Percentiles rank a stretch among this genome's conserved stretches.
phyloP scores from a whole-genome alignment of 2,888 invertebrate species.

The Operophtera brumata region DNA sequence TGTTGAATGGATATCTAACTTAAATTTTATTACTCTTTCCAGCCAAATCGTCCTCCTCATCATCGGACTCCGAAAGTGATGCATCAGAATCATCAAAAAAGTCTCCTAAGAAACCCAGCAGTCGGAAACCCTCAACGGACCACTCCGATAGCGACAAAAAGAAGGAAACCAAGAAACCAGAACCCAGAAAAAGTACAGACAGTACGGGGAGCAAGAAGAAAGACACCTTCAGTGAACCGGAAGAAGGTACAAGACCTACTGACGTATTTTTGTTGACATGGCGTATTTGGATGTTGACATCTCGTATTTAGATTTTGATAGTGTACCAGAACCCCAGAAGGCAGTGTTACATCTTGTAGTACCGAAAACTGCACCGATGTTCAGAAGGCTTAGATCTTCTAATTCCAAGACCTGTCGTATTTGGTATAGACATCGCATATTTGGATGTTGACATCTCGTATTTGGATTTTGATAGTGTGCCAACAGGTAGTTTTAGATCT shows the following conservation, averaged over 20 bases:
- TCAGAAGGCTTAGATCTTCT: no score
- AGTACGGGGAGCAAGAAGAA: constrained; percentile 67
- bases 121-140: constrained; percentile 61
- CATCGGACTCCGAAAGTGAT: constrained; percentile 76
- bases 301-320: no score
- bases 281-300: no score
- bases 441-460: no score
- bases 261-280: neutral
- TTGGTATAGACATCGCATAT: no score
- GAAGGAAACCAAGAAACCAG: constrained; percentile 65
- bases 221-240: constrained; percentile 86
- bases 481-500: no score
- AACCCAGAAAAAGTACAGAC: constrained; percentile 67
- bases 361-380: no score
- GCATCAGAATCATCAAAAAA: constrained; percentile 46
- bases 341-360: no score
- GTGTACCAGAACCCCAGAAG: no score
- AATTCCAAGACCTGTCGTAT: no score
- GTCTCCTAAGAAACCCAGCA: constrained; percentile 62
- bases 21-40: constrained; percentile 11
- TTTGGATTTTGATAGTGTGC: no score
- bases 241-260: no score
- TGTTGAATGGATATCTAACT: neutral
- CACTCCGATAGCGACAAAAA: constrained; percentile 60
- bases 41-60: constrained; percentile 73